A percentile compares a stretch with the other conserved stretches of the same genome.
Conservation (phyloP, 2,113 vertebrate species). For the Penelope pileata region DNA sequence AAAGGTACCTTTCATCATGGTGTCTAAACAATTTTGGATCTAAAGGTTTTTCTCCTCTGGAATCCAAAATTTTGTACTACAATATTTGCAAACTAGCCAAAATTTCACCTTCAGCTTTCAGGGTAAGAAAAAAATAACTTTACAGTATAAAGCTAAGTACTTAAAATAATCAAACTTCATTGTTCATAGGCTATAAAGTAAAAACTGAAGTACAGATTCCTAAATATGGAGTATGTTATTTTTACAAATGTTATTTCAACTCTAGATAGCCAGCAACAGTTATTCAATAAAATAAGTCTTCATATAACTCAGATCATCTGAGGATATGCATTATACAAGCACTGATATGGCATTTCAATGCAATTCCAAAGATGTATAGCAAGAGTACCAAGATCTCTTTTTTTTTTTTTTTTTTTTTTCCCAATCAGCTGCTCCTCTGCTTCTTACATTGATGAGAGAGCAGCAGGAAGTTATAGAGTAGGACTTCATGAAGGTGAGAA, state of each 20-base stretch:
- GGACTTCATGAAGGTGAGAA: not conserved
- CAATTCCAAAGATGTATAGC: not conserved
- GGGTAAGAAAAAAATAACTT: not conserved
- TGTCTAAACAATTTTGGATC: not conserved
- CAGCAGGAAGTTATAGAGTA: not conserved
- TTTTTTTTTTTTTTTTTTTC: not conserved
- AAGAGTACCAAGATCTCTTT: not conserved
- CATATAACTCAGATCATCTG: not conserved
- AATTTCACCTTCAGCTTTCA: not conserved
- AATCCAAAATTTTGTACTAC: not conserved
- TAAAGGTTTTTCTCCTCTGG: not conserved
- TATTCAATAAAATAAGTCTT: not conserved
- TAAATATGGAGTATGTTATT: not conserved
- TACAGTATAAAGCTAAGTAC: not conserved
- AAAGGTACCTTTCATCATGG: not conserved
- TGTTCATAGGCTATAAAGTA: not conserved
- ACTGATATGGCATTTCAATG: not conserved
- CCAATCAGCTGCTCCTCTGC: not conserved
- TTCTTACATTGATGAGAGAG: not conserved
- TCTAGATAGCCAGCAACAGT: not conserved
- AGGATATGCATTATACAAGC: rapidly evolving
- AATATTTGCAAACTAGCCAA: not conserved
- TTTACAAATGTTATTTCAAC: not conserved
- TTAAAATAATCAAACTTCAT: not conserved
- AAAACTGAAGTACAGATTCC: not conserved